These are phyloP conservation scores for Ephydatia muelleri DNA, from an alignment of 37 sponge, comb jelly and placozoan genomes.

Conservation along the genomic window DNA sequence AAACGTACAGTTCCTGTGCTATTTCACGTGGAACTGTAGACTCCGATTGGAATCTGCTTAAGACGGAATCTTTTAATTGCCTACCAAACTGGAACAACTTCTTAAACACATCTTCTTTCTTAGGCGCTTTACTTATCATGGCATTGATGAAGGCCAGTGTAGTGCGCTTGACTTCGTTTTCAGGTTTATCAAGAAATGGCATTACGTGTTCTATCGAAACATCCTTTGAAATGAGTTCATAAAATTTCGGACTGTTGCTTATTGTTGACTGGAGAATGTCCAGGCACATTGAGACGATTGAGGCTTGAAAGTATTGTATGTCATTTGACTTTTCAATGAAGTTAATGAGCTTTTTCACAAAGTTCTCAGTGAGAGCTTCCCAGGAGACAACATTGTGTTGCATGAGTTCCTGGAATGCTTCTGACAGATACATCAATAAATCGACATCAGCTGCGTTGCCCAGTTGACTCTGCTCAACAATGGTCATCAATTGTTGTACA, in stretches of 20 bases:
- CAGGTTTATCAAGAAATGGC: slow-evolving; percentile 28
- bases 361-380: slow-evolving; percentile 69
- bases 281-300: slow-evolving; percentile 54
- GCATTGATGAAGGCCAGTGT: slow-evolving; percentile 82
- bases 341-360: slow-evolving; percentile 79
- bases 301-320: slow-evolving; percentile 31
- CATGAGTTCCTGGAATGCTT: slow-evolving; percentile 75
- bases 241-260: slow-evolving; percentile 57
- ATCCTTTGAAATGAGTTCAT: slow-evolving; percentile 35
- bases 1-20: slow-evolving; percentile 82
- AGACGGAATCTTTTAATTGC: slow-evolving; percentile 18
- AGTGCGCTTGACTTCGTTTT: slow-evolving; percentile 56
- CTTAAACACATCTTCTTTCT: slow-evolving; percentile 28
- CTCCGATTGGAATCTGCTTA: slow-evolving; percentile 40
- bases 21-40: slow-evolving; percentile 65
- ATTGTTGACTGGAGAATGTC: slow-evolving; percentile 75
- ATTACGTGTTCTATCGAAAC: slow-evolving; percentile 40
- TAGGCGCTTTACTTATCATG: slow-evolving; percentile 59
- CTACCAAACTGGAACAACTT: slow-evolving; percentile 30
- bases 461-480: slow-evolving; percentile 47
- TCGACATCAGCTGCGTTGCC: slow-evolving; percentile 25
- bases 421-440: slow-evolving; percentile 43
- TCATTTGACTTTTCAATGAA: slow-evolving; percentile 45
- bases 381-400: slow-evolving; percentile 88
- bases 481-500: slow-evolving; percentile 39